Evolutionary conservation across 2,113 vertebrate genomes (phyloP).

Genomic region (Anoplopoma fimbria): DNA sequence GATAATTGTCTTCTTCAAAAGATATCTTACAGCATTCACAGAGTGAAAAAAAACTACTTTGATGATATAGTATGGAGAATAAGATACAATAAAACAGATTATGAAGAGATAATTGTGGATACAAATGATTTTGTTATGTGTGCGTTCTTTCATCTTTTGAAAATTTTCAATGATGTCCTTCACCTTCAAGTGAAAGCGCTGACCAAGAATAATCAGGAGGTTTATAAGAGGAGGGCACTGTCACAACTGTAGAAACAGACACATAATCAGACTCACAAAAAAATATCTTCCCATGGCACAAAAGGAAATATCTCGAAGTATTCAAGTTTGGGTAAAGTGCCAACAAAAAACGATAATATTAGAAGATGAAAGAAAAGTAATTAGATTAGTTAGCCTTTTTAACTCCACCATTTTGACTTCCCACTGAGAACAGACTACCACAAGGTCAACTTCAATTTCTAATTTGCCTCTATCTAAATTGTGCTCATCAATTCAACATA

Average conservation of each 20-base stretch:
- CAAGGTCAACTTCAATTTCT: constrained; percentile 70
- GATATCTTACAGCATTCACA: constrained; percentile 18
- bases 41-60: not conserved
- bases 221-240: constrained; percentile 1
- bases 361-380: constrained; percentile 48
- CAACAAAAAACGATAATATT: constrained; percentile 36
- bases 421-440: constrained; percentile 40
- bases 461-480: constrained; percentile 69
- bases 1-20: constrained; percentile 45
- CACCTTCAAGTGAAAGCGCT: not conserved
- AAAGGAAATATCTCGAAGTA: constrained; percentile 11
- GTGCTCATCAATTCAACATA: constrained; percentile 48
- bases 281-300: constrained; percentile 11
- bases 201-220: constrained; percentile 34
- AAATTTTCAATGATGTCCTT: constrained; percentile 13
- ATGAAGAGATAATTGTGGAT: not conserved
- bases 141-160: not conserved
- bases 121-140: not conserved
- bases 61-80: not conserved
- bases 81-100: not conserved
- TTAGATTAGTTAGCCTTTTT: constrained; percentile 55
- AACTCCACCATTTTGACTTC: constrained; percentile 58
- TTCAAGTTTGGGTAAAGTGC: constrained; percentile 30
- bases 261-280: constrained; percentile 7
- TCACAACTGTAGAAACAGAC: constrained; percentile 1